These are phyloP conservation scores for Cassiopea andromeda DNA, from an alignment of 30 jellyfish, hydroid and myxozoan species.

Conservation along the genomic window DNA sequence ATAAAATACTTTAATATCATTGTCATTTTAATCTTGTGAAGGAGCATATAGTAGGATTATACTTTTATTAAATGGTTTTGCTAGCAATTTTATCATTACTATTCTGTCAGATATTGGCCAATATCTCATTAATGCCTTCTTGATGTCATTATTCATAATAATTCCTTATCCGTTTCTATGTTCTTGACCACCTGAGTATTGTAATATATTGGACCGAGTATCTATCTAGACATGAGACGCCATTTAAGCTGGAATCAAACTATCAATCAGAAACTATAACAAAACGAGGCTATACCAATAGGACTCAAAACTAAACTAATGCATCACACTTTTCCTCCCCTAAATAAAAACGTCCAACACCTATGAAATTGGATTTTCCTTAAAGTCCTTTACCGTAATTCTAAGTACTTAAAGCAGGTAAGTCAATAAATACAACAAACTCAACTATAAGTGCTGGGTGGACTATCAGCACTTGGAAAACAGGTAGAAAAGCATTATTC, in stretches of 20 bases:
- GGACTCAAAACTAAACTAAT: conserved; percentile 32
- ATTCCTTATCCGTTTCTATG: no score
- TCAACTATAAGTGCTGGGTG: conserved; percentile 62
- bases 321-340: conserved; percentile 56
- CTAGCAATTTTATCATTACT: no score
- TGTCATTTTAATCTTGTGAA: no score
- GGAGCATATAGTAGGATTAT: no score
- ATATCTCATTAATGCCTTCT: no score
- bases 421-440: conserved; percentile 35
- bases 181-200: not conserved
- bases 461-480: conserved; percentile 50
- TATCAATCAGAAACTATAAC: not conserved
- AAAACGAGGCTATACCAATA: conserved; percentile 32
- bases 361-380: not conserved
- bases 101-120: no score
- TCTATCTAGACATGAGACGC: not conserved
- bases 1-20: no score
- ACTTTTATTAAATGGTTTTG: no score
- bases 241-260: not conserved
- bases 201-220: conserved; percentile 21
- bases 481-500: conserved; percentile 53
- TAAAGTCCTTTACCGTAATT: conserved; percentile 32
- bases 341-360: conserved; percentile 32
- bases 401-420: conserved; percentile 2
- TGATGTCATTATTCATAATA: no score